A percentile compares a stretch with the other conserved stretches of the same genome.
Evolutionary conservation across 2,797 vertebrate species (phyloP).

Genomic region (Melopsittacus undulatus): DNA sequence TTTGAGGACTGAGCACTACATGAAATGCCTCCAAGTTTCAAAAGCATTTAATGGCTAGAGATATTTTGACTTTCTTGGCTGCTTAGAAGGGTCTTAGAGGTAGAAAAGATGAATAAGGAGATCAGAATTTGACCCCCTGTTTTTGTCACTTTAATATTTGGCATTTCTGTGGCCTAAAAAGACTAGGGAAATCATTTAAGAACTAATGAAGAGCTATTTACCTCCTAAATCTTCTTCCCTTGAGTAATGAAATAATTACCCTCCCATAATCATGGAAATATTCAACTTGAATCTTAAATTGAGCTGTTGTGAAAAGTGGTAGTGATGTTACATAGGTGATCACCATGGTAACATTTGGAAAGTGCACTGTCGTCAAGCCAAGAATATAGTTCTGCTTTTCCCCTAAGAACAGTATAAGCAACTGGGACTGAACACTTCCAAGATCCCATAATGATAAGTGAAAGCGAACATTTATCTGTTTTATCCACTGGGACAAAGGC

Average conservation of each 20-base stretch:
- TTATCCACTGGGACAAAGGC: conserved; percentile 20
- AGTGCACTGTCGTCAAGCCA: conserved; percentile 70
- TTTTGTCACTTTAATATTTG: conserved; percentile 78
- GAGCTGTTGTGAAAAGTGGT: conserved; percentile 78
- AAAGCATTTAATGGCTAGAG: not conserved
- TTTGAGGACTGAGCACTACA: not conserved
- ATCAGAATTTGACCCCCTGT: conserved; percentile 46
- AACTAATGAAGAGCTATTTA: conserved; percentile 83
- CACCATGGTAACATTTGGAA: conserved; percentile 78
- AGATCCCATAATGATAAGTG: conserved; percentile 53
- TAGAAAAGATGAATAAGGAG: not conserved
- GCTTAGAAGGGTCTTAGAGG: not conserved
- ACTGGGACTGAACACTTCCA: conserved; percentile 53
- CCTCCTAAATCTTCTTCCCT: conserved; percentile 80
- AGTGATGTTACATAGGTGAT: conserved; percentile 74
- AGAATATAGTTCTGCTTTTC: conserved; percentile 64
- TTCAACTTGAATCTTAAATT: conserved; percentile 80
- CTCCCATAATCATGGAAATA: conserved; percentile 78
- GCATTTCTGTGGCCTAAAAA: conserved; percentile 77
- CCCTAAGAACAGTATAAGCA: conserved; percentile 37
- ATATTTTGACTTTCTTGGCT: not conserved
- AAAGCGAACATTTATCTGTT: conserved; percentile 44
- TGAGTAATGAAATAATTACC: conserved; percentile 82
- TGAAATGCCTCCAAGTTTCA: not conserved
- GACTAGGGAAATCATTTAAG: conserved; percentile 75